A percentile compares a stretch with the other conserved stretches of the same genome.
Evolutionary conservation across 2,113 vertebrate species (phyloP).

Genomic region (Gymnarchus niloticus): DNA sequence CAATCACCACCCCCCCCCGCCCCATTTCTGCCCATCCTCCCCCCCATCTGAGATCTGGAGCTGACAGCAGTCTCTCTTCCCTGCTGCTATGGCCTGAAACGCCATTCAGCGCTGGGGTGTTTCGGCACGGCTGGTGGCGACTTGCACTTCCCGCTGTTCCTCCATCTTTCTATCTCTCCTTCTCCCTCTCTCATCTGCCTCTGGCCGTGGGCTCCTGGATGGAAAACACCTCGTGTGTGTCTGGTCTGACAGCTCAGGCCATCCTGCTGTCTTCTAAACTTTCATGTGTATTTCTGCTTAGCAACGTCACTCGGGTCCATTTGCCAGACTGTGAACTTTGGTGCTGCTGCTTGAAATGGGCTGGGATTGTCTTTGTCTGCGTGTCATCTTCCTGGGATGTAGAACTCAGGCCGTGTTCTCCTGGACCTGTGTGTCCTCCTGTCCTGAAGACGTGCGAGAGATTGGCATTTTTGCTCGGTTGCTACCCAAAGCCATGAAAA

Average conservation of each 20-base stretch:
- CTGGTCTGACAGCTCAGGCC: too few species aligned
- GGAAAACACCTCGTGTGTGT: conserved; percentile 60
- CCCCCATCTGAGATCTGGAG: too few species aligned
- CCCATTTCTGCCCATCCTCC: too few species aligned
- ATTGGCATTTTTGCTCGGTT: neutral
- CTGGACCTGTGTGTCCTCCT: neutral
- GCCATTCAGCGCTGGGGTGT: conserved; percentile 54
- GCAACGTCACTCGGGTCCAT: too few species aligned
- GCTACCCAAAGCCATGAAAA: neutral
- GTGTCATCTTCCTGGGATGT: neutral
- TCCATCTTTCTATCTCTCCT: neutral
- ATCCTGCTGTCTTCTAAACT: too few species aligned
- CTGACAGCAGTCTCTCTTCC: too few species aligned
- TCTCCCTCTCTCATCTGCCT: conserved; percentile 40
- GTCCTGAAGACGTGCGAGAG: neutral
- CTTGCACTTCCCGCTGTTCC: conserved; percentile 47
- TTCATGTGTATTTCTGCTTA: neutral
- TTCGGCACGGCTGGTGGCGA: conserved; percentile 74
- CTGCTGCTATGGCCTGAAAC: too few species aligned
- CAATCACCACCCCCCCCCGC: too few species aligned
- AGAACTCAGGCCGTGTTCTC: neutral
- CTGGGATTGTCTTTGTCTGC: neutral
- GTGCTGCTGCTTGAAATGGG: conserved; percentile 1
- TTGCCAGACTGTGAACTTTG: neutral
- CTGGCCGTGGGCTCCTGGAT: conserved; percentile 72